Evolutionary conservation across 2,888 invertebrate species (phyloP), one percentile per base, ranked within the genome.

Genomic region (Chymomyza caudatula): DNA sequence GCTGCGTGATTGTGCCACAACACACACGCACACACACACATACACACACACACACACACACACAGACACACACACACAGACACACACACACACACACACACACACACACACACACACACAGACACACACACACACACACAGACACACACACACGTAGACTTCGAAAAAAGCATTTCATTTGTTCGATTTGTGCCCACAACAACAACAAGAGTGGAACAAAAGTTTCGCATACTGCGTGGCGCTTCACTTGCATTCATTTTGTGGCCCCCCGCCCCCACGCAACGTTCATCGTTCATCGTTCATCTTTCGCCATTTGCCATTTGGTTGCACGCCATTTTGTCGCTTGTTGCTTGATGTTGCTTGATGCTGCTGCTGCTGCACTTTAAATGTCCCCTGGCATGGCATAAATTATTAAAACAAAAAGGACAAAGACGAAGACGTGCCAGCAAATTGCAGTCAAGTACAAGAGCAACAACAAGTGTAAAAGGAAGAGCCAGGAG

Each of bases 371-470:
- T 37, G 17, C 53, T n/a, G 70, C 63, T 73, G 74, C 79, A 73
- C 70, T 83, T 76, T 60, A 75, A 77, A 73, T 77, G 76, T 78
- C 78, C 80, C 75, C 63, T 58, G 70, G 74, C 60, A 62, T 67
- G 59, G 74, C 84, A 80, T 80, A 84, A 80, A 84, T 80, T 84
- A 81, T 80, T 77, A 75, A 81, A 68, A 60, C 29, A 13, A 51
- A 25, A 56, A 44, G 17, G 51, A 6, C 8, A 29, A 60, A 37
- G 13, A 6, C 19, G 5, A 43, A 22, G 44, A 23, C 6, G 60
- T 8, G 25, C 20, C 11, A 49, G 23, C 6, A 51, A 54, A 43
- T 51, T 47, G 47, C 47, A 47, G 47, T 47, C 47, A 47, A 47
- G 47, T 47, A 19, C 5, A 17, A 47, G 44, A 47, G 47, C 17